These are phyloP conservation scores for Oncorhynchus mykiss DNA, from an alignment of 2,113 vertebrate species.

Conservation along the genomic window DNA sequence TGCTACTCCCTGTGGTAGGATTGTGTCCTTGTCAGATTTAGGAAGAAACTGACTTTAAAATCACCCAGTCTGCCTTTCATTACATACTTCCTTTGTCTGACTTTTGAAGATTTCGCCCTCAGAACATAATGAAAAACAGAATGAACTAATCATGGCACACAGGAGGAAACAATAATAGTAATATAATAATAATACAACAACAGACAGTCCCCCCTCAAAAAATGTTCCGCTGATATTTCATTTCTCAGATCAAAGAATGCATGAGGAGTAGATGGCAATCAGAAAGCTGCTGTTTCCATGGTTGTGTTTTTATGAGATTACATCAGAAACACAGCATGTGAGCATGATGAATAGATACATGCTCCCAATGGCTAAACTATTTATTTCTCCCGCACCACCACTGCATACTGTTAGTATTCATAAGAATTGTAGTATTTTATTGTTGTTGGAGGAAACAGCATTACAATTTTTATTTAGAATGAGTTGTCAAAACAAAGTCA, in stretches of 20 bases:
- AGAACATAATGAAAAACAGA: conserved; percentile 33
- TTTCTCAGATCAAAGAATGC: conserved; percentile 35
- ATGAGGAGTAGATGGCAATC: conserved; percentile 1
- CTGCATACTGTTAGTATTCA: neutral
- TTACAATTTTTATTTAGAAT: neutral
- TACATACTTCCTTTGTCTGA: conserved; percentile 21
- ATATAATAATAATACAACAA: conserved; percentile 11
- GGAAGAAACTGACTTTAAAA: conserved; percentile 29
- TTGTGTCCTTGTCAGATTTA: too few relatives aligned
- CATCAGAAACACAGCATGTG: conserved; percentile 13
- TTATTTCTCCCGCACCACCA: neutral
- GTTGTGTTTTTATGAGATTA: conserved; percentile 16
- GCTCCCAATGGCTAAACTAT: conserved; percentile 10
- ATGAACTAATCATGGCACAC: conserved; percentile 46
- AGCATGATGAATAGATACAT: conserved; percentile 10
- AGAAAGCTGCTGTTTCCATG: conserved; percentile 10
- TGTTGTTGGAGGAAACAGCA: neutral
- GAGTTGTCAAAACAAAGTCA: neutral
- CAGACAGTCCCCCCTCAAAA: conserved; percentile 18
- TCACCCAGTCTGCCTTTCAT: conserved; percentile 50
- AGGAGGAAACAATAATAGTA: conserved; percentile 19
- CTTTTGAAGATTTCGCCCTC: neutral
- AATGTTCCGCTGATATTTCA: conserved; percentile 5
- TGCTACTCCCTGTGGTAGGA: too few relatives aligned
- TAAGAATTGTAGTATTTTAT: too few relatives aligned